Percentiles rank a stretch among this genome's conserved stretches.
Conservation (phyloP, 2,797 vertebrate species). For the Clarias platycephalus region DNA sequence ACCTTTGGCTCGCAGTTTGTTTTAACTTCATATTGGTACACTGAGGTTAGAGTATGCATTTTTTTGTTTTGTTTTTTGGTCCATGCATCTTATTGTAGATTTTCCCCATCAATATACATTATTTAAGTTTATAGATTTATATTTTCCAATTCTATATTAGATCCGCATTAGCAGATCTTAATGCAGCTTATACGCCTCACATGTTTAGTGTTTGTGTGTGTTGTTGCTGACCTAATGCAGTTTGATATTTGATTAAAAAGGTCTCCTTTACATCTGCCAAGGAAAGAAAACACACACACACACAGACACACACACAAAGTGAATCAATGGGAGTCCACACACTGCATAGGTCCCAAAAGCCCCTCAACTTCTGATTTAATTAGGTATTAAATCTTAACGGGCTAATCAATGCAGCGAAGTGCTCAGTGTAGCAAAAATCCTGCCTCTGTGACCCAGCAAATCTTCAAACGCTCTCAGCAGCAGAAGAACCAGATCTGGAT, state of each 20-base stretch:
- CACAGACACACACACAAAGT: conserved; percentile 24
- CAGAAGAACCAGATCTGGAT: conserved; percentile 4
- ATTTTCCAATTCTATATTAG: neutral
- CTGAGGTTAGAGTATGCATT: neutral
- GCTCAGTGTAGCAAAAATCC: conserved; percentile 29
- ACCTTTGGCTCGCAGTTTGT: neutral
- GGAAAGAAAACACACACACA: neutral
- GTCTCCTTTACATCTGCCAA: conserved; percentile 35
- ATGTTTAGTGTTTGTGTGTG: neutral
- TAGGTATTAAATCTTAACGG: conserved; percentile 46
- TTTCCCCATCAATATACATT: neutral
- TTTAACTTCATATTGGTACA: neutral
- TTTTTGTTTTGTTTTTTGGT: neutral
- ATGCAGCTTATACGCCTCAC: neutral
- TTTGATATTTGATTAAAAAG: conserved; percentile 29
- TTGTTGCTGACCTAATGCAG: conserved; percentile 24
- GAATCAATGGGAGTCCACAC: conserved; percentile 25
- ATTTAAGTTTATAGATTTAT: neutral
- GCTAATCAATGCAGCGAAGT: conserved; percentile 30
- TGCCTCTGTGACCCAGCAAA: conserved; percentile 21
- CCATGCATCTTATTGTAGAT: neutral
- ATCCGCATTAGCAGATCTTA: neutral
- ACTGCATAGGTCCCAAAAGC: conserved; percentile 11
- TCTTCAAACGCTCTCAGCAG: conserved; percentile 9
- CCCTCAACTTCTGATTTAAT: conserved; percentile 42